Evolutionary conservation across 1,140 invertebrate genomes (phyloP), one percentile per base, ranked within the genome.

Genomic region (Nylanderia fulva): DNA sequence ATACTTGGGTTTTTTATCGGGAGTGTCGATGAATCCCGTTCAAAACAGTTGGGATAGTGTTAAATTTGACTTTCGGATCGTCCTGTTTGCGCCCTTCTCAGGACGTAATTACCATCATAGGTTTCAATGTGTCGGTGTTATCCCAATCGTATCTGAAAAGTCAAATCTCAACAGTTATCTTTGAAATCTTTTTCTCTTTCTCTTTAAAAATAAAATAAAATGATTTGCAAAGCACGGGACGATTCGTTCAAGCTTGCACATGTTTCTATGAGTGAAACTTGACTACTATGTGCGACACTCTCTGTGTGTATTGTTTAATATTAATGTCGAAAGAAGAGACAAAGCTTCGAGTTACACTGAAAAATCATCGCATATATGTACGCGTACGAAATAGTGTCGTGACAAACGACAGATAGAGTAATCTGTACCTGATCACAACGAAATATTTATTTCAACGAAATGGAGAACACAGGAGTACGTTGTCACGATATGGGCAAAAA

Each of bases 391-490:
- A 18, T 54, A 72, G 66, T 82, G 64, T 79, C 33, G 63, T 24
- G 64, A 80, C 18, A 39, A 82, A n/a, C 21, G 56, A 86, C 21
- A 27, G 60, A 60, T 69, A 29, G 71, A 69, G 63, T 39, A 88
- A 89, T 79, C 69, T 56, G 88, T 90, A 90, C 86, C 86, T 90
- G 89, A 90, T 74, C 48, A 90, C 88, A 90, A 90, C 88, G 88
- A 90, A 88, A 75, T 52, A 5, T 15, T 18, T 42, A 52, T 64
- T 80, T 29, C 33, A 88, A 71, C 56, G 79, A 86, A 90, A 11
- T 61, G 48, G 80, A 63, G 18, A 18, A 36, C 15, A 69, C 18
- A n/a, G 21, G 39, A 76, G 76, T 21, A 36, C 24, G 42, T n/a
- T 21, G 36, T 58, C 24, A 15, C 18, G 33, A 56, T 56, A 69